A percentile compares a stretch with the other conserved stretches of the same genome.
phyloP scores from a whole-genome alignment of 2,888 invertebrate species.

The Ariolimax columbianus region DNA sequence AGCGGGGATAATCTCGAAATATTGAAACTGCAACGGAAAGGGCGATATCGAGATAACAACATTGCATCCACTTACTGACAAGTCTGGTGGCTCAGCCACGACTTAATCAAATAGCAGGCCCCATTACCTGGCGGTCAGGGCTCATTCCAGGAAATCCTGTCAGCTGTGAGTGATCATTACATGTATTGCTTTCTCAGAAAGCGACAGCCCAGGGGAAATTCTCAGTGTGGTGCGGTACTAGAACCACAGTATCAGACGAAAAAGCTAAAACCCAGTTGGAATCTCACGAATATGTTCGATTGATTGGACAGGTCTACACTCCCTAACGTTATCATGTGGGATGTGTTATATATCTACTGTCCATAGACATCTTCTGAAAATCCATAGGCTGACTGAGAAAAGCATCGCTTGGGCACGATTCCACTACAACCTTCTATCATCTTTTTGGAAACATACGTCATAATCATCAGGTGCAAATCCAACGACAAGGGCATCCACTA shows the following conservation, averaged over 20 bases:
- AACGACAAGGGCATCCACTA: too few species aligned
- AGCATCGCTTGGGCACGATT: too few species aligned
- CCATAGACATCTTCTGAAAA: too few species aligned
- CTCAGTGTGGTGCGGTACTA: neutral
- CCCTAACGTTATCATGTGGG: neutral
- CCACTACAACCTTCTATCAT: too few species aligned
- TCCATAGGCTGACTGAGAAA: too few species aligned
- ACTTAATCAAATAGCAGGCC: slow-evolving; percentile 11
- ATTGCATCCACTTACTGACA: neutral
- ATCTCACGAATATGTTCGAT: too few species aligned
- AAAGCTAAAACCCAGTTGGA: neutral
- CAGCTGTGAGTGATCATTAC: neutral
- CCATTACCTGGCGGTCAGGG: neutral
- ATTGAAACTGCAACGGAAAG: neutral
- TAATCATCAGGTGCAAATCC: too few species aligned
- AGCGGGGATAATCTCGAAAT: neutral
- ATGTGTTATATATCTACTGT: too few species aligned
- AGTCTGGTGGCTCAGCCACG: neutral
- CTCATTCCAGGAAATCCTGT: slow-evolving; percentile 9
- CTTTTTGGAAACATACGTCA: too few species aligned
- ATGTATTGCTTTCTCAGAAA: neutral
- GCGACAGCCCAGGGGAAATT: neutral
- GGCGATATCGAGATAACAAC: neutral
- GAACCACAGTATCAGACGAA: neutral
- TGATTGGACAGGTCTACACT: too few species aligned